A percentile compares a stretch with the other conserved stretches of the same genome.
Evolutionary conservation across 2,888 invertebrate genomes (phyloP).

Genomic region (Drosophila mimica): DNA sequence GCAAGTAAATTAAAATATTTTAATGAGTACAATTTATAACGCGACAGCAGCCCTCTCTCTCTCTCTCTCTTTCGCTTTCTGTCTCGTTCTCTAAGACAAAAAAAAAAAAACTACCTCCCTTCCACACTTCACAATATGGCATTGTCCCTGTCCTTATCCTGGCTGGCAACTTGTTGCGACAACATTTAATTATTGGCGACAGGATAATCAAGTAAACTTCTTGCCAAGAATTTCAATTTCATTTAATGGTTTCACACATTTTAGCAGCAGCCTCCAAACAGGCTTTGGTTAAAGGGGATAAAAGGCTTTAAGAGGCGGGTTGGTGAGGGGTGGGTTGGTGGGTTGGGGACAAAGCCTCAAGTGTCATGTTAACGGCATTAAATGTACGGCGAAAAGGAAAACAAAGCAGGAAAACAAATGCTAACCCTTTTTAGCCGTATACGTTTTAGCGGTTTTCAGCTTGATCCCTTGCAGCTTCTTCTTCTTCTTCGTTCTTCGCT

Average conservation of each 20-base stretch:
- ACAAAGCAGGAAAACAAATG: conserved; percentile 30
- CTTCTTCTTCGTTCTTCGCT: conserved; percentile 3
- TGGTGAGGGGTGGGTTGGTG: neutral
- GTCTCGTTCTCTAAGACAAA: neutral
- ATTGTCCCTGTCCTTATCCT: conserved; percentile 23
- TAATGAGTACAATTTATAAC: conserved; percentile 81
- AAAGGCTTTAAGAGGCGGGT: neutral
- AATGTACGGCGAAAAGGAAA: conserved; percentile 40
- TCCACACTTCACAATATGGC: conserved; percentile 1
- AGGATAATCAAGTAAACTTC: conserved; percentile 80
- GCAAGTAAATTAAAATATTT: conserved; percentile 81
- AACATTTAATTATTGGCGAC: conserved; percentile 79
- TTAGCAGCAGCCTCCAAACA: conserved; percentile 37
- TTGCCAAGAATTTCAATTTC: conserved; percentile 80
- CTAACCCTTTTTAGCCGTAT: conserved; percentile 33
- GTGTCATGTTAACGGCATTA: conserved; percentile 76
- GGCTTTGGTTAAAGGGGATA: neutral
- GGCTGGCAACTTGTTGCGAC: conserved; percentile 75
- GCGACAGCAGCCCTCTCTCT: conserved; percentile 38
- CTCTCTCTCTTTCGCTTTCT: neutral
- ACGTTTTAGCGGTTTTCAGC: conserved; percentile 1
- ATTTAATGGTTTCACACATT: conserved; percentile 78
- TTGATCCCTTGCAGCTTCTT: conserved; percentile 13
- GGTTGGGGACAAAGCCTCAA: conserved; percentile 62
- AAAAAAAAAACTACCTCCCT: neutral